Conservation (phyloP, 30 jellyfish, hydroid and myxozoan species). For the Turritopsis dohrnii region DNA sequence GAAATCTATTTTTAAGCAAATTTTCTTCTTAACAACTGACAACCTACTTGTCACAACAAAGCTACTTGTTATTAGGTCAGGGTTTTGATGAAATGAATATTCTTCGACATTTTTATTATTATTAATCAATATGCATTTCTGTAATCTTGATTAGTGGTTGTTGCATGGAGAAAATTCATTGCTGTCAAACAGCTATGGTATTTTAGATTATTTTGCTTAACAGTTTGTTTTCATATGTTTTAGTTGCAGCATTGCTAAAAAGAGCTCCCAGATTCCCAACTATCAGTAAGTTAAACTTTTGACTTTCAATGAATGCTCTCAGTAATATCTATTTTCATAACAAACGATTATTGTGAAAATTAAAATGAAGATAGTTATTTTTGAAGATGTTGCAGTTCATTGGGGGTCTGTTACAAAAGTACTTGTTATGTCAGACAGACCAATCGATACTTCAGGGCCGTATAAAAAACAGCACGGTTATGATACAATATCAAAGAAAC, state of each 20-base stretch:
- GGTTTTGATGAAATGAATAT: not conserved
- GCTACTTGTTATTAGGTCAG: too few species aligned
- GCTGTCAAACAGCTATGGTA: not conserved
- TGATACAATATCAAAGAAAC: too few species aligned
- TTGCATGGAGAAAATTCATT: not conserved
- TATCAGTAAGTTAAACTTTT: not conserved
- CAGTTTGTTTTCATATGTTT: not conserved
- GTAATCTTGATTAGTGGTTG: too few species aligned
- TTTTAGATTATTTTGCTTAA: not conserved
- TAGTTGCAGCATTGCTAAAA: slow-evolving; percentile 10
- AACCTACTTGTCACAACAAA: too few species aligned
- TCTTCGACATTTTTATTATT: not conserved
- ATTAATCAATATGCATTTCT: not conserved
- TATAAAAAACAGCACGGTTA: too few species aligned
- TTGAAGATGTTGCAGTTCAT: too few species aligned
- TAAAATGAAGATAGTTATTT: too few species aligned
- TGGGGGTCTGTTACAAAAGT: too few species aligned
- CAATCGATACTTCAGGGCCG: too few species aligned
- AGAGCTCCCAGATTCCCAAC: slow-evolving; percentile 1
- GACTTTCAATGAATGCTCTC: not conserved
- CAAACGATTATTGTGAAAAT: not conserved
- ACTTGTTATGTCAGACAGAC: too few species aligned
- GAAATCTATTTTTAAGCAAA: too few species aligned
- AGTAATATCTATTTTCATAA: not conserved
- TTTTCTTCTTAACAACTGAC: too few species aligned